Percentiles rank a stretch among this genome's conserved stretches.
These are phyloP conservation scores for Plebejus argus DNA, from an alignment of 2,888 invertebrate species.

Conservation along the genomic window DNA sequence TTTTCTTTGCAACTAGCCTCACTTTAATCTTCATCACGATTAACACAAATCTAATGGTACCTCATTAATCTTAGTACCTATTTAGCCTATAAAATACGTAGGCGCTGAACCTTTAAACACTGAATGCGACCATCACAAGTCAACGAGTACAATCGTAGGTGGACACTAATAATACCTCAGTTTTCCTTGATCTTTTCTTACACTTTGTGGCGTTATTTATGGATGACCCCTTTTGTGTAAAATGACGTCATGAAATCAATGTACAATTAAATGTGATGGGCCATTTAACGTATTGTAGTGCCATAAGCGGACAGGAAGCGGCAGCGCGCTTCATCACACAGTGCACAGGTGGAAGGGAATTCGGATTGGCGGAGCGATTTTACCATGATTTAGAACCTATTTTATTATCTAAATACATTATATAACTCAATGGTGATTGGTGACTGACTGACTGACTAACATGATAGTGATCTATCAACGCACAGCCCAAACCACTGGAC, in stretches of 20 bases:
- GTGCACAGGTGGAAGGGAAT: background rate
- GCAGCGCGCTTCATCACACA: conserved; percentile 1
- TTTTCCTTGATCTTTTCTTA: conserved; percentile 1
- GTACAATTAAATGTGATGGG: conserved; percentile 14
- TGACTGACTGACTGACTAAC: too few species aligned
- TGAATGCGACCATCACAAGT: background rate
- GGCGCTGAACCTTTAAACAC: background rate
- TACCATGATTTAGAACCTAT: too few species aligned
- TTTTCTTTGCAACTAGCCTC: background rate
- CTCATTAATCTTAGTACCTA: background rate
- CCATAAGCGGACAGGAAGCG: conserved; percentile 20
- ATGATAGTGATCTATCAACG: too few species aligned
- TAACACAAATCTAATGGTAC: background rate
- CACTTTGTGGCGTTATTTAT: background rate
- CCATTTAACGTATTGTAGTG: conserved; percentile 1
- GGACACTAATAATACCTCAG: background rate
- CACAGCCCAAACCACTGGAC: too few species aligned
- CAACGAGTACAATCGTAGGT: background rate
- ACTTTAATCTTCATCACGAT: background rate
- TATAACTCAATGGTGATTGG: too few species aligned
- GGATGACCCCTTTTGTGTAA: background rate
- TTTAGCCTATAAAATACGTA: background rate
- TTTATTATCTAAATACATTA: too few species aligned
- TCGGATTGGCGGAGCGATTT: background rate
- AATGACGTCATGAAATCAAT: background rate